Conservation (phyloP, 2,888 invertebrate species). For the Monochamus alternatus region DNA sequence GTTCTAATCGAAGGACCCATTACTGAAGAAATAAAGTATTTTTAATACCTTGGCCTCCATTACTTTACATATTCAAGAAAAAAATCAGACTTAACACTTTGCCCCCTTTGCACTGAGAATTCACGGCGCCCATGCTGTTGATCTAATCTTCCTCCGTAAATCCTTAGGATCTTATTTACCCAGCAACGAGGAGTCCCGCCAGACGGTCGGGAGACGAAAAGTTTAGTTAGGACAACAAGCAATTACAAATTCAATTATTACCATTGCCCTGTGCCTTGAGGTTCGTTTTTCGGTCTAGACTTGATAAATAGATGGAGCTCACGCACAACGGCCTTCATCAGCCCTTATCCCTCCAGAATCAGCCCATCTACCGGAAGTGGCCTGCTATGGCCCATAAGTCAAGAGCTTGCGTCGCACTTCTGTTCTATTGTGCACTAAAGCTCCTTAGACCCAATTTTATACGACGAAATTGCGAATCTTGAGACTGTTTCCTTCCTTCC, state of each 20-base stretch:
- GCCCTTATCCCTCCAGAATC: slow-evolving; percentile 41
- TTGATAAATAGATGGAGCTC: slow-evolving; percentile 41
- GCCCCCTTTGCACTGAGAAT: too few relatives aligned
- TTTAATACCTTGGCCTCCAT: too few relatives aligned
- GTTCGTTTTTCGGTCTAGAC: slow-evolving; percentile 40
- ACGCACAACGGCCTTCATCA: slow-evolving; percentile 45
- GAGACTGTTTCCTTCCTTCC: slow-evolving; percentile 42
- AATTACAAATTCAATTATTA: slow-evolving; percentile 41
- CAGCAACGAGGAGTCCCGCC: neutral
- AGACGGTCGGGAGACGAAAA: slow-evolving; percentile 18
- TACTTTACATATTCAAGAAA: too few relatives aligned
- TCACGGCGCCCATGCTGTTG: neutral
- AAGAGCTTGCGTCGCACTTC: slow-evolving; percentile 42
- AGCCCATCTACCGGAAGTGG: slow-evolving; percentile 45
- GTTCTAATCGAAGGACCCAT: too few relatives aligned
- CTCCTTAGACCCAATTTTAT: slow-evolving; percentile 43
- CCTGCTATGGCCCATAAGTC: slow-evolving; percentile 42
- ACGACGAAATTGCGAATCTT: slow-evolving; percentile 39
- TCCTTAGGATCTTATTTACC: slow-evolving; percentile 7
- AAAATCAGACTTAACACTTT: too few relatives aligned
- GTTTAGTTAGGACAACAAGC: slow-evolving; percentile 31
- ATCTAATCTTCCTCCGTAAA: slow-evolving; percentile 2
- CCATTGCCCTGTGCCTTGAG: slow-evolving; percentile 30
- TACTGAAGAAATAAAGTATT: too few relatives aligned
- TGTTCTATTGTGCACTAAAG: slow-evolving; percentile 41